A percentile compares a stretch with the other conserved stretches of the same genome.
Evolutionary conservation across 2,888 invertebrate genomes (phyloP).

Genomic region (Bugula neritina): DNA sequence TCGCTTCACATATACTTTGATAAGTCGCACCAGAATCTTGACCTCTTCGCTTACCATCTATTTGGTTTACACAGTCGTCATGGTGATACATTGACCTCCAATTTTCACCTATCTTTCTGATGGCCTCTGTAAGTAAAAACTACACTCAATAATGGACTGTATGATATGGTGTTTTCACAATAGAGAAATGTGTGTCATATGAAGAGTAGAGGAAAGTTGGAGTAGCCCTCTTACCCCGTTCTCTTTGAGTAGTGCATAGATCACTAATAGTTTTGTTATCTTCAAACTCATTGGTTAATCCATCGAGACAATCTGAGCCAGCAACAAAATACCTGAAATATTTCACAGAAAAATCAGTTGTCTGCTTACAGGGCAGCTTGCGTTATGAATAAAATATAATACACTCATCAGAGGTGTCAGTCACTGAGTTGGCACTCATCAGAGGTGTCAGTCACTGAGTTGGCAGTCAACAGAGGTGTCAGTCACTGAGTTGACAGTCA

Average conservation of each 20-base stretch:
- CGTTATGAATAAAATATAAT: no score
- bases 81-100: slow-evolving; percentile 17
- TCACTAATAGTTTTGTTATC: neutral
- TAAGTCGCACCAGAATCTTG: neutral
- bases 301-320: slow-evolving; percentile 10
- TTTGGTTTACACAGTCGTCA: neutral
- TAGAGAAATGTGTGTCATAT: no score
- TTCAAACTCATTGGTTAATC: neutral
- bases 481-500: no score
- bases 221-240: neutral
- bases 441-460: no score
- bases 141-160: no score
- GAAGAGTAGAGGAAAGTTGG: no score
- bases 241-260: neutral
- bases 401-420: no score
- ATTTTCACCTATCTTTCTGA: neutral
- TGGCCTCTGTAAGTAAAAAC: neutral
- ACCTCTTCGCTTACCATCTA: neutral
- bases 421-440: no score
- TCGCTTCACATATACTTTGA: neutral
- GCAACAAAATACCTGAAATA: slow-evolving; percentile 15
- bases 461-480: no score
- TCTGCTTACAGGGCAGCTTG: no score
- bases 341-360: no score
- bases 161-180: no score